Evolutionary conservation across 2,797 vertebrate genomes (phyloP).

Genomic region (Pipistrellus nathusii): DNA sequence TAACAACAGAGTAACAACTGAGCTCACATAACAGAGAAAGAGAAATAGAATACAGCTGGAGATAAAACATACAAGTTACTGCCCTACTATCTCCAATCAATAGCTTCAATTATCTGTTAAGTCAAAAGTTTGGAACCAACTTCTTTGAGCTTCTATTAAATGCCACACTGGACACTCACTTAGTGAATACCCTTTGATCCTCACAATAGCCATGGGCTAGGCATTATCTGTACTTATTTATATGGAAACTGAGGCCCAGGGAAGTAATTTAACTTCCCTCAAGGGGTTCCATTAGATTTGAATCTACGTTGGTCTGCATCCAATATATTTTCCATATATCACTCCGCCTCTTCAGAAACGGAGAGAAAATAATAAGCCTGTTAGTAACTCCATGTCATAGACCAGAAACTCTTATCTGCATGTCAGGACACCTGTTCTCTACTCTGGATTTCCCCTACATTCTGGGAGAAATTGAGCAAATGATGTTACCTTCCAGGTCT

Average conservation of each 20-base stretch:
- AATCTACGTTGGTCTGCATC: background rate
- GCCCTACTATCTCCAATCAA: background rate
- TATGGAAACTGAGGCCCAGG: background rate
- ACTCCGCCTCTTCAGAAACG: background rate
- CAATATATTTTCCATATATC: background rate
- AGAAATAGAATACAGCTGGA: background rate
- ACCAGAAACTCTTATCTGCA: background rate
- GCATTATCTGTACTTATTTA: background rate
- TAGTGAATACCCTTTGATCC: background rate
- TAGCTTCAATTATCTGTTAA: background rate
- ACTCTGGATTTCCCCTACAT: background rate
- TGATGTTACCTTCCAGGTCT: background rate
- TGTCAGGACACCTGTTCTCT: background rate
- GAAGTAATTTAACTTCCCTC: background rate
- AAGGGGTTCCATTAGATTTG: background rate
- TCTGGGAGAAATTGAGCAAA: slow-evolving; percentile 21
- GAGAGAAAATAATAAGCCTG: background rate
- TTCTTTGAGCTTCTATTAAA: background rate
- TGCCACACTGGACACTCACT: background rate
- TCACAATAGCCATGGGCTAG: background rate
- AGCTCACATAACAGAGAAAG: background rate
- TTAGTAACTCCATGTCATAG: background rate
- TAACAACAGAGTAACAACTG: background rate
- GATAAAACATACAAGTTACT: background rate
- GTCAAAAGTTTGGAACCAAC: background rate